Evolutionary conservation across 2,888 invertebrate genomes (phyloP).

Genomic region (Coelinius sp.): DNA sequence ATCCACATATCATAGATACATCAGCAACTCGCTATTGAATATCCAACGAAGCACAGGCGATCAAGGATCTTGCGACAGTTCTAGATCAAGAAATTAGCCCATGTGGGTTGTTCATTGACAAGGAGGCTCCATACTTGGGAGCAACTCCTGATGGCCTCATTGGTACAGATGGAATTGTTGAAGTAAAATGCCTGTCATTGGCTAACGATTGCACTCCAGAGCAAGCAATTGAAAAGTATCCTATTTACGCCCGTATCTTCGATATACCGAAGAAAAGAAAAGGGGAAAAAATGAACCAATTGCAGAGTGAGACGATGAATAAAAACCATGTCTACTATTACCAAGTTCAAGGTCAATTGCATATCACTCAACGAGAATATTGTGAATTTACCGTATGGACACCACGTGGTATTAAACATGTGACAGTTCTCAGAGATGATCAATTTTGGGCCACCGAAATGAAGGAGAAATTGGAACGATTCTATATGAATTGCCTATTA

Average conservation of each 20-base stretch:
- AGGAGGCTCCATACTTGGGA: constrained; percentile 42
- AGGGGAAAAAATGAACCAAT: constrained; percentile 6
- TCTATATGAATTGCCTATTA: constrained; percentile 48
- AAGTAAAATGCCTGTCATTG: constrained; percentile 49
- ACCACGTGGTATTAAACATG: constrained; percentile 33
- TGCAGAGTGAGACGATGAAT: constrained; percentile 39
- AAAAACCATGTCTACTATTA: constrained; percentile 45
- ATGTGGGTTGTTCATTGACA: constrained; percentile 52
- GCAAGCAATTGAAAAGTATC: constrained; percentile 20
- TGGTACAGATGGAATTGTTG: constrained; percentile 46
- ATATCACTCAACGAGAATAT: constrained; percentile 46
- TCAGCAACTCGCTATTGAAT: constrained; percentile 37
- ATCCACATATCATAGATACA: constrained; percentile 7
- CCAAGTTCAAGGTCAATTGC: constrained; percentile 51
- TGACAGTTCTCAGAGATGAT: constrained; percentile 44
- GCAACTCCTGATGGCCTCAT: constrained; percentile 51
- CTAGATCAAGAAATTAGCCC: constrained; percentile 18
- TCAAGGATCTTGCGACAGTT: constrained; percentile 20
- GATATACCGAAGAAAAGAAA: neutral
- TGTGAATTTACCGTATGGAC: constrained; percentile 51
- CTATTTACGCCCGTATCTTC: neutral
- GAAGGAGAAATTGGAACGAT: constrained; percentile 36
- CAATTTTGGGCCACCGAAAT: constrained; percentile 45
- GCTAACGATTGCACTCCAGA: constrained; percentile 39
- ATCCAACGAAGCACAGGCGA: constrained; percentile 42